A percentile compares a stretch with the other conserved stretches of the same genome.
Evolutionary conservation across 2,888 invertebrate species (phyloP).

Genomic region (Lochmaea capreae): DNA sequence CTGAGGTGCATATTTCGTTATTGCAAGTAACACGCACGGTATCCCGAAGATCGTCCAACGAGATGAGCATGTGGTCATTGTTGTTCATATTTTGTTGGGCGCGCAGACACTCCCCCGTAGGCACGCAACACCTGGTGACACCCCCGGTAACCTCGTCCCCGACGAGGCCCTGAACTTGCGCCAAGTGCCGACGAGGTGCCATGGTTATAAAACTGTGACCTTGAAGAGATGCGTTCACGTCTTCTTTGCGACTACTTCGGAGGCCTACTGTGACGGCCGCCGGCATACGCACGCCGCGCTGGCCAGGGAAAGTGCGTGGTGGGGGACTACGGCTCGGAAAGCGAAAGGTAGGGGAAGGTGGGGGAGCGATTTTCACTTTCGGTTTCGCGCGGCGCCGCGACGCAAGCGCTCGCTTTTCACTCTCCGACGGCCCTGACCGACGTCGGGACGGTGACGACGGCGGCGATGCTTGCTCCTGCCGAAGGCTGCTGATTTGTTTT

Average conservation of each 20-base stretch:
- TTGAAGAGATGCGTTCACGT: slow-evolving; percentile 52
- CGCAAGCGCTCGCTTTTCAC: slow-evolving; percentile 64
- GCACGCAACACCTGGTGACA: slow-evolving; percentile 82
- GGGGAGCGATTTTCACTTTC: slow-evolving; percentile 68
- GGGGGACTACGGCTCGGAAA: slow-evolving; percentile 66
- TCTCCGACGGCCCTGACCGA: slow-evolving; percentile 63
- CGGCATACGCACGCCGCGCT: slow-evolving; percentile 67
- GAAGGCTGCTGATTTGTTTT: slow-evolving; percentile 27
- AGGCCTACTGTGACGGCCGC: slow-evolving; percentile 67
- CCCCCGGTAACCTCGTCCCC: slow-evolving; percentile 59
- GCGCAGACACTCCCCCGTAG: slow-evolving; percentile 83
- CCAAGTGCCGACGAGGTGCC: slow-evolving; percentile 65
- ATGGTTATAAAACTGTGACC: slow-evolving; percentile 41
- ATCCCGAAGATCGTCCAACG: slow-evolving; percentile 79
- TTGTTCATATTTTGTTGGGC: slow-evolving; percentile 65
- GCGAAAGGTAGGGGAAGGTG: slow-evolving; percentile 77
- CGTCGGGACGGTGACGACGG: slow-evolving; percentile 39
- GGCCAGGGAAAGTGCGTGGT: slow-evolving; percentile 64
- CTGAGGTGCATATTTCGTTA: slow-evolving; percentile 90
- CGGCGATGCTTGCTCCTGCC: slow-evolving; percentile 20
- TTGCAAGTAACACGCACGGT: slow-evolving; percentile 93
- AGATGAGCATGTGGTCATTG: slow-evolving; percentile 69
- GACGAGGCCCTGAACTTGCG: slow-evolving; percentile 64
- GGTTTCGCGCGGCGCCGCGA: slow-evolving; percentile 58
- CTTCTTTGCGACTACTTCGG: slow-evolving; percentile 66